Base-by-base conservation (phyloP, 2,113 vertebrate genomes). In the Silurus meridionalis region DNA sequence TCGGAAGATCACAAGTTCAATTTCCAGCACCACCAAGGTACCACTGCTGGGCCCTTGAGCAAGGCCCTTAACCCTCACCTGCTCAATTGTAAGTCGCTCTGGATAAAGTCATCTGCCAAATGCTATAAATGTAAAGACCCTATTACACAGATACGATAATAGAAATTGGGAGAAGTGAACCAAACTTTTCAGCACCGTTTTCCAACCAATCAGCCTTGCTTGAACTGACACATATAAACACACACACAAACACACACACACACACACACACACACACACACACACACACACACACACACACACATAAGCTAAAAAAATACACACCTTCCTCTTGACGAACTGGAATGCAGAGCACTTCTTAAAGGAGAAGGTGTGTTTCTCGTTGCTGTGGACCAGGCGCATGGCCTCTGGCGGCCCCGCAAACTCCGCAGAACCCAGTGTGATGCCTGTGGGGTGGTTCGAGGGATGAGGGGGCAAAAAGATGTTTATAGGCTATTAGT, bases 311-410 rank as follows among this genome's bases (percentile, higher is more conserved):
- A 25, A 13, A 25, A 55, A 55, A 60, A 67, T 46, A 82, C 78
- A 83, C 25, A 88, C 98, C 97, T 97, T 98, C 90, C 97, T 98
- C 93, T 99, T 99, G 93, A 99, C 97, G 93, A 98, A 99, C 91
- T 99, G 98, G 93, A 99, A 99, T 87, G 98, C 97, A 80, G 98
- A 98, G 89, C 98, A 99, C 93, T 98, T 99, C 96, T 99, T 98
- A 92, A 97, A 98, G 93, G 98, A 98, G 92, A 99, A 99, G 93
- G 97, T 95, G 90, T 96, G 97, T 95, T 98, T 98, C 94, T 99
- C 97, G 93, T 96, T 97, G 61, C 92, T 90, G 92, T 97, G 98
- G 95, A 98, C 96, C 95, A 98, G 96, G 93, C 96, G 98, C 96
- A 95, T 95, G 92, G 93, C 94, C 91, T 91, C 91, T 83, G 93